phyloP scores from a whole-genome alignment of 2,888 invertebrate species.

The Ormyrus thymus region DNA sequence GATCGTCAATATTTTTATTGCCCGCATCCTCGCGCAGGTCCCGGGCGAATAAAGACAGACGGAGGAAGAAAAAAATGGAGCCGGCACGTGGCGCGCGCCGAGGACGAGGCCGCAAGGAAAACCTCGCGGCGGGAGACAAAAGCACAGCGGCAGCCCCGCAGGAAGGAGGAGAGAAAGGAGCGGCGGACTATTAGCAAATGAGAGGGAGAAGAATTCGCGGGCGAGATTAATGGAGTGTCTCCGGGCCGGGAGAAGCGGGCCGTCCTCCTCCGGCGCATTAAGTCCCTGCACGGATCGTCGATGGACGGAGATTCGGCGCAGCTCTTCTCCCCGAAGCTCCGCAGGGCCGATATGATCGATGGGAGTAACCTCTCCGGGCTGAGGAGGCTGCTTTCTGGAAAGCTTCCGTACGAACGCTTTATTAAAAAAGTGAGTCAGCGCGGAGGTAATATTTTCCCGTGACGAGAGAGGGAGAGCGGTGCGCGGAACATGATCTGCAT shows the following conservation, averaged over 20 bases:
- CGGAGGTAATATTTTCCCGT: conserved; percentile 22
- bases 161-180: not conserved
- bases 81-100: not conserved
- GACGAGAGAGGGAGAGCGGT: no score
- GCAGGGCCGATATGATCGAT: conserved; percentile 27
- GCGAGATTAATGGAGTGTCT: conserved; percentile 39
- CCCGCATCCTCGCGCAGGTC: conserved; percentile 33
- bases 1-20: conserved; percentile 67
- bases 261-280: not conserved
- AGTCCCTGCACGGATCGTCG: not conserved
- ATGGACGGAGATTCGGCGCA: conserved; percentile 7
- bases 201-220: conserved; percentile 18
- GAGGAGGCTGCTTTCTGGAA: no score
- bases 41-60: not conserved
- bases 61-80: no score
- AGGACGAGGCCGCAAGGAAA: not conserved
- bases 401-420: no score
- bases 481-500: conserved; percentile 30
- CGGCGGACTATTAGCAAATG: conserved; percentile 27
- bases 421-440: not conserved
- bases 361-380: not conserved
- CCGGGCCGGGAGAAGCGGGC: not conserved
- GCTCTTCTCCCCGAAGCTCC: no score
- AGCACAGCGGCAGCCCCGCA: not conserved
- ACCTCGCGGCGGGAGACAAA: not conserved